Evolutionary conservation across 1,140 invertebrate genomes (phyloP).

Genomic region (Aphelenchoides fujianensis): DNA sequence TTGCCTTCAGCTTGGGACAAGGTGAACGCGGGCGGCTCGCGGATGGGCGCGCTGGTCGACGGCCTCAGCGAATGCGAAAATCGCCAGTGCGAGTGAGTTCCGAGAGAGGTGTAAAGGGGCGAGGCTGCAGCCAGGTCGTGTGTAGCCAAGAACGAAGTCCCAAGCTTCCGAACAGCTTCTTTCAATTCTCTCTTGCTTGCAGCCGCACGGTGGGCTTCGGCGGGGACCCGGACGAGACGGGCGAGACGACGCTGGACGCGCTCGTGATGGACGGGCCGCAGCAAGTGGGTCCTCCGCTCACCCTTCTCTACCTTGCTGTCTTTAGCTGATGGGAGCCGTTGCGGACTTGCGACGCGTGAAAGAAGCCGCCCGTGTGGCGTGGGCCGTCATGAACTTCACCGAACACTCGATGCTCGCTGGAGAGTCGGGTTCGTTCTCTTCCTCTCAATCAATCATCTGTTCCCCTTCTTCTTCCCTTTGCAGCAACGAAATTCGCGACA

Average conservation of each 20-base stretch:
- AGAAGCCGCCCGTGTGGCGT: constrained; percentile 82
- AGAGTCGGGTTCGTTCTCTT: constrained; percentile 70
- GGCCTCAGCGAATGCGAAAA: constrained; percentile 71
- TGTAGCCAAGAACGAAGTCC: no score
- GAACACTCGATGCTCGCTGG: constrained; percentile 85
- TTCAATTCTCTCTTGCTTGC: no score
- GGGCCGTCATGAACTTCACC: constrained; percentile 83
- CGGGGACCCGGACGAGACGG: constrained; percentile 86
- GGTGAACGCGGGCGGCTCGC: background rate
- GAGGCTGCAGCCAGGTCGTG: no score
- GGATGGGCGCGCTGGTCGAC: constrained; percentile 27
- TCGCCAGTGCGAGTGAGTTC: constrained; percentile 83
- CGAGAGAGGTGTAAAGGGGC: no score
- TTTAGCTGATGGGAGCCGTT: constrained; percentile 87
- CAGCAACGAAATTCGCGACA: constrained; percentile 82
- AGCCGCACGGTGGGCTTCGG: constrained; percentile 87
- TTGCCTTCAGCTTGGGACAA: constrained; percentile 12
- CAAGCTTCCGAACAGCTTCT: no score
- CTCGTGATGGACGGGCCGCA: constrained; percentile 89
- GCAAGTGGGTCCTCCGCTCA: no score
- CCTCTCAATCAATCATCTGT: no score
- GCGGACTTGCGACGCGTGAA: constrained; percentile 79
- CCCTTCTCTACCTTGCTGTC: no score
- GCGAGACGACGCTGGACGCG: constrained; percentile 95
- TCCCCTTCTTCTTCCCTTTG: no score